phyloP scores from a whole-genome alignment of 2,797 vertebrate genomes.

The Poecile montanus region DNA sequence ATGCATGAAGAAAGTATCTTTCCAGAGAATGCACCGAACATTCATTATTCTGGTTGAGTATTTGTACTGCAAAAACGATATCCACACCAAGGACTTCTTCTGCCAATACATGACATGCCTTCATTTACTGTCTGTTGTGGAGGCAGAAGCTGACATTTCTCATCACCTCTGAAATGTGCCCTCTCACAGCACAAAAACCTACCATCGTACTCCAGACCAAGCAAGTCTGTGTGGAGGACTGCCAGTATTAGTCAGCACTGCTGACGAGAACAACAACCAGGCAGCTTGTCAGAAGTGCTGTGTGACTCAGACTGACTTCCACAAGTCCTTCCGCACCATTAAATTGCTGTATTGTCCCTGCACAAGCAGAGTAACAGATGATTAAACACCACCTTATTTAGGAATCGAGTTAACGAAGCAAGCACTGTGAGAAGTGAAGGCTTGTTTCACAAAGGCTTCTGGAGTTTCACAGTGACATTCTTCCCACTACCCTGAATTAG shows the following conservation, averaged over 20 bases:
- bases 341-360: neutral
- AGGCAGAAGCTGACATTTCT: neutral
- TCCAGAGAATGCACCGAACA: neutral
- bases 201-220: neutral
- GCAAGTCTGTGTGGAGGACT: neutral
- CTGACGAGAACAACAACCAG: neutral
- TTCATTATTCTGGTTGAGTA: neutral
- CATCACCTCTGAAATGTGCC: neutral
- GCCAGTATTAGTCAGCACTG: neutral
- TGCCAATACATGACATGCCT: fast-evolving
- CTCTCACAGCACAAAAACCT: neutral
- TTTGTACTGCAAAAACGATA: neutral
- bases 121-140: neutral
- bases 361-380: neutral
- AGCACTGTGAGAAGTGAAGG: neutral
- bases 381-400: slow-evolving; percentile 20
- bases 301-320: slow-evolving; percentile 17
- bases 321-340: neutral
- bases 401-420: neutral
- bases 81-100: neutral
- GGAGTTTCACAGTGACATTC: neutral
- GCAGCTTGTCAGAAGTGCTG: neutral
- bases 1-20: fast-evolving
- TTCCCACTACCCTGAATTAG: neutral
- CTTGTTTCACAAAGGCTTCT: neutral